Percentiles rank a stretch among this genome's conserved stretches.
phyloP scores from a whole-genome alignment of 2,113 vertebrate genomes.

The Syrrhaptes paradoxus region DNA sequence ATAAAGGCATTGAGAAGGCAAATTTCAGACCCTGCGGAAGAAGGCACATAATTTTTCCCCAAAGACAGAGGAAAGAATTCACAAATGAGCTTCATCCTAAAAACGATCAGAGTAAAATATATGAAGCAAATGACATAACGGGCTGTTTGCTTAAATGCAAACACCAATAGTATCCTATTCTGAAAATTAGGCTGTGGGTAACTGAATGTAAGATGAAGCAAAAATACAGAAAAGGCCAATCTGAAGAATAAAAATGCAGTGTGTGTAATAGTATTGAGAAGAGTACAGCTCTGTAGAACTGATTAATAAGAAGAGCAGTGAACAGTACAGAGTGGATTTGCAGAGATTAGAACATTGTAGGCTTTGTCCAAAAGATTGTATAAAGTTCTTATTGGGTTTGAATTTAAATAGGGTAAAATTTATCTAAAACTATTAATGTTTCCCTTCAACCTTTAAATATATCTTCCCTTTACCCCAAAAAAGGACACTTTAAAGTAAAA shows the following conservation, averaged over 20 bases:
- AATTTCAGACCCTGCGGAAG: constrained; percentile 61
- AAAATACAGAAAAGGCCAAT: constrained; percentile 69
- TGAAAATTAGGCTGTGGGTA: constrained; percentile 50
- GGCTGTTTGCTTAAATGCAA: constrained; percentile 53
- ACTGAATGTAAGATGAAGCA: constrained; percentile 70
- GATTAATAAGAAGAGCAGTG: constrained; percentile 71
- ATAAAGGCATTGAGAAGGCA: constrained; percentile 56
- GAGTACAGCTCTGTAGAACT: constrained; percentile 61
- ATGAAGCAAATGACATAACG: constrained; percentile 58
- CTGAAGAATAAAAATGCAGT: constrained; percentile 72
- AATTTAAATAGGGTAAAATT: constrained; percentile 70
- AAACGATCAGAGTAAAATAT: constrained; percentile 63
- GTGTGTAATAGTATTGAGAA: constrained; percentile 52
- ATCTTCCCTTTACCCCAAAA: neutral
- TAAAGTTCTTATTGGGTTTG: constrained; percentile 69
- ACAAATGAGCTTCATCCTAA: constrained; percentile 68
- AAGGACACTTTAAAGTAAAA: constrained; percentile 17
- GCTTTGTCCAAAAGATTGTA: constrained; percentile 73
- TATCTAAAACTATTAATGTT: constrained; percentile 45
- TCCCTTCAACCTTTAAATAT: constrained; percentile 54
- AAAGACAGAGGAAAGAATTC: constrained; percentile 62
- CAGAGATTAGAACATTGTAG: constrained; percentile 73
- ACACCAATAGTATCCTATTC: constrained; percentile 18
- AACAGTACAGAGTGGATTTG: constrained; percentile 74
- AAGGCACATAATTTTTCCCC: constrained; percentile 36